phyloP scores from a whole-genome alignment of 2,113 vertebrate species.

The Antechinus stuartii region DNA sequence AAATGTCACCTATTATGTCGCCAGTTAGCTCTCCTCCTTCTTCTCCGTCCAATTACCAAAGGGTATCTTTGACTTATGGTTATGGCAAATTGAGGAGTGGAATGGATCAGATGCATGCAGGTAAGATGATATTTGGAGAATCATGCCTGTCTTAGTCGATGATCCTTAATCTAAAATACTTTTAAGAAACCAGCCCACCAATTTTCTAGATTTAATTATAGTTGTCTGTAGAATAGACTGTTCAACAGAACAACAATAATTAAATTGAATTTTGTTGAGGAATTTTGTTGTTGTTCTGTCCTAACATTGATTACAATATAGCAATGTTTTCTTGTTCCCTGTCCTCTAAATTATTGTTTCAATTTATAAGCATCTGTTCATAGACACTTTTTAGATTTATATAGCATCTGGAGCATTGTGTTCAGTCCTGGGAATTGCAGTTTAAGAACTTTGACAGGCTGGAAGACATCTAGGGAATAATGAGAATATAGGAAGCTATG shows the following conservation, averaged over 20 bases:
- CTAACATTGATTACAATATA: slow-evolving; percentile 46
- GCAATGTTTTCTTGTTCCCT: slow-evolving; percentile 56
- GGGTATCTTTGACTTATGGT: slow-evolving; percentile 84
- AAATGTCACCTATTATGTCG: slow-evolving; percentile 87
- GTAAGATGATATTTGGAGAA: slow-evolving; percentile 76
- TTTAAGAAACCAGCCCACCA: slow-evolving; percentile 59
- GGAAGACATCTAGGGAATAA: background rate
- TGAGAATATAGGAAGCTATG: background rate
- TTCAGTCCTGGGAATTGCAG: background rate
- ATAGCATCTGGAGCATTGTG: background rate
- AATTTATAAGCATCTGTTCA: slow-evolving; percentile 63
- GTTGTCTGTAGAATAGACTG: slow-evolving; percentile 38
- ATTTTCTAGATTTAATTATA: slow-evolving; percentile 76
- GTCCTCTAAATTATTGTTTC: slow-evolving; percentile 66
- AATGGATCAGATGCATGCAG: slow-evolving; percentile 86
- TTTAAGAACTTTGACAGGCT: background rate
- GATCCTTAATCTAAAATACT: slow-evolving; percentile 66
- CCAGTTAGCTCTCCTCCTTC: slow-evolving; percentile 89
- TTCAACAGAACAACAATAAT: background rate
- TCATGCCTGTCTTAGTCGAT: slow-evolving; percentile 38
- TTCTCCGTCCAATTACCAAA: slow-evolving; percentile 89
- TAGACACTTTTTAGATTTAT: slow-evolving; percentile 8
- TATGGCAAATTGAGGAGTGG: slow-evolving; percentile 87
- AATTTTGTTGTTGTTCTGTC: slow-evolving; percentile 42
- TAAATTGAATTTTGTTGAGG: slow-evolving; percentile 70